Evolutionary conservation across 1,140 invertebrate genomes (phyloP).

Genomic region (Leptestheria dahalacensis): DNA sequence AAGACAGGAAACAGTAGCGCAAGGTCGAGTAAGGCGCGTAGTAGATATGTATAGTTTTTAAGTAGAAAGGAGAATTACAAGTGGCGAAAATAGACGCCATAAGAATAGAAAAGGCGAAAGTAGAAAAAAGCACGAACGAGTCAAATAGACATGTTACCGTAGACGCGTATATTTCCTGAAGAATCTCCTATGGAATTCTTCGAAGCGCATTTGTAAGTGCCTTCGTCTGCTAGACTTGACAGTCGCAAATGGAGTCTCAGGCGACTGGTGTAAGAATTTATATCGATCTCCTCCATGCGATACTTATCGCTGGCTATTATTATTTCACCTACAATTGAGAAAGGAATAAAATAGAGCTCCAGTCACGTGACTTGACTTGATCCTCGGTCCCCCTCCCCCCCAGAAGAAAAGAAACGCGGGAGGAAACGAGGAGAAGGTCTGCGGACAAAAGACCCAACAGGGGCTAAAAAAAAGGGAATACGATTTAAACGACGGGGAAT

Average conservation of each 20-base stretch:
- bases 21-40: background rate
- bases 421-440: background rate
- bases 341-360: background rate
- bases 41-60: too few relatives aligned
- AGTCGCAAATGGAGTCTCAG: conserved; percentile 14
- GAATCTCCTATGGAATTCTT: conserved; percentile 17
- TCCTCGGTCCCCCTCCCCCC: background rate
- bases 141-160: conserved; percentile 7
- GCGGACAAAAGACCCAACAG: too few relatives aligned
- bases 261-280: conserved; percentile 15
- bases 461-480: too few relatives aligned
- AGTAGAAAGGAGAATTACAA: too few relatives aligned
- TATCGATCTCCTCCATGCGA: conserved; percentile 15
- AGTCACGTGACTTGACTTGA: background rate
- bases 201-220: conserved; percentile 14
- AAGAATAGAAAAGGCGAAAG: background rate
- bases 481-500: too few relatives aligned
- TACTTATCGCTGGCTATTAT: conserved; percentile 16
- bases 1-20: too few relatives aligned
- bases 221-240: background rate
- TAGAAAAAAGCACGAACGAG: background rate
- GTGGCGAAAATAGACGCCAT: too few relatives aligned
- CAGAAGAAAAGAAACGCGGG: background rate
- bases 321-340: conserved; percentile 11
- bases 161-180: conserved; percentile 10